These are phyloP conservation scores for Vulpes lagopus DNA, from an alignment of 2,113 vertebrate species.

Conservation along the genomic window DNA sequence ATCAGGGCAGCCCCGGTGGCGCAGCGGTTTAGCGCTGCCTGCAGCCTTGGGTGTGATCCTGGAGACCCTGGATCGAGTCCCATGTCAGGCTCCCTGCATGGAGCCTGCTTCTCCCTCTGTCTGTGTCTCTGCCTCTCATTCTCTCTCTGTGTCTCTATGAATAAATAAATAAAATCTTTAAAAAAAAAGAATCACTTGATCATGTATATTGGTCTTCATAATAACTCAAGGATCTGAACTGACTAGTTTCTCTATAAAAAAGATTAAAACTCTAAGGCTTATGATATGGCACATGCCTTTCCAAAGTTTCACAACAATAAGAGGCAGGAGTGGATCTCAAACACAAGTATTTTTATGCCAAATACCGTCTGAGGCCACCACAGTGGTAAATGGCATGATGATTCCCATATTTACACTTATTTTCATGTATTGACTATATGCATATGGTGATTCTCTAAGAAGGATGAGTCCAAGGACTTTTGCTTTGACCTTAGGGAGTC, in stretches of 20 bases:
- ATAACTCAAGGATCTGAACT: accelerated
- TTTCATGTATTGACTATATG: accelerated
- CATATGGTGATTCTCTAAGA: not conserved
- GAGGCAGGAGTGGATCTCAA: not conserved
- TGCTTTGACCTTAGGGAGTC: not conserved
- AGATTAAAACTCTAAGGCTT: not conserved
- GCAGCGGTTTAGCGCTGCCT: too few species aligned
- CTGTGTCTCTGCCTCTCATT: too few species aligned
- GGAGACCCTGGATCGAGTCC: too few species aligned
- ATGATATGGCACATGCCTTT: not conserved
- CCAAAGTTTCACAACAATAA: not conserved
- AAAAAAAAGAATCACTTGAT: not conserved
- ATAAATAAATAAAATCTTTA: too few species aligned
- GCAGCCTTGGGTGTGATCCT: too few species aligned
- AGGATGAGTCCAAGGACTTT: not conserved
- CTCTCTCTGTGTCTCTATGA: too few species aligned
- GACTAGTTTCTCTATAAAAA: not conserved
- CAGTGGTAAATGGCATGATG: accelerated
- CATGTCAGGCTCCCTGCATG: too few species aligned
- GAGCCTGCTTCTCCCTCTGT: too few species aligned
- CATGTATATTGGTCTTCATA: not conserved
- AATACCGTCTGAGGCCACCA: not conserved
- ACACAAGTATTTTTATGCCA: not conserved
- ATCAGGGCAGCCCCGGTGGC: too few species aligned
- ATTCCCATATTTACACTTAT: accelerated